Conservation (phyloP, 2,888 invertebrate genomes). For the Lordiphosa andalusiaca region DNA sequence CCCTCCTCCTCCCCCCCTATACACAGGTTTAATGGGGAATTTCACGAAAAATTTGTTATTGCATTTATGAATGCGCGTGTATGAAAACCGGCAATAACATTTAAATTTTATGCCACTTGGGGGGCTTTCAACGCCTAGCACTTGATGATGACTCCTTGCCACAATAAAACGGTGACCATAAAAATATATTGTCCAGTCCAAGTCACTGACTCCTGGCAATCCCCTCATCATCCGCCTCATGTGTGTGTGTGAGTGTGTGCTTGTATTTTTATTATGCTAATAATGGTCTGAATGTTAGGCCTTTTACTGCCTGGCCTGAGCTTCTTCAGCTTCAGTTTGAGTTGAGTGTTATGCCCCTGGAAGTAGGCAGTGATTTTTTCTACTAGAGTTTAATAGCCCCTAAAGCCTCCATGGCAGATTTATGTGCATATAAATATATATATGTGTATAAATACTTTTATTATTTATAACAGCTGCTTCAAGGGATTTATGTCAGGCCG, state of each 20-base stretch:
- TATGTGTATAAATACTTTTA: conserved; percentile 40
- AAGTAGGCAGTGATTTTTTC: conserved; percentile 74
- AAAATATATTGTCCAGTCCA: conserved; percentile 70
- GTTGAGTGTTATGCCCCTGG: conserved; percentile 48
- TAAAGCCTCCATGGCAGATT: conserved; percentile 63
- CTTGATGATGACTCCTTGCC: conserved; percentile 45
- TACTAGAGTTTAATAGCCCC: conserved; percentile 67
- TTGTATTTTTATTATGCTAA: conserved; percentile 79
- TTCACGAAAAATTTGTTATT: conserved; percentile 51
- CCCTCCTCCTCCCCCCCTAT: conserved; percentile 18
- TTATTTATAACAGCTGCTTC: conserved; percentile 68
- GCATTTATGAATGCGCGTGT: conserved; percentile 57
- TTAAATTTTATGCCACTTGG: conserved; percentile 62
- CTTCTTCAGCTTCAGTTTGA: background rate
- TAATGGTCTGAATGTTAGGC: conserved; percentile 69
- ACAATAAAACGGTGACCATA: conserved; percentile 69
- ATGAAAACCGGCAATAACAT: conserved; percentile 53
- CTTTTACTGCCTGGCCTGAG: conserved; percentile 33
- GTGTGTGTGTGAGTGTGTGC: conserved; percentile 34
- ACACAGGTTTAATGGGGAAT: background rate
- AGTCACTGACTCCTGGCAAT: conserved; percentile 27
- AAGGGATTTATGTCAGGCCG: conserved; percentile 41
- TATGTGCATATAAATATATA: conserved; percentile 68
- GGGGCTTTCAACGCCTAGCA: conserved; percentile 55
- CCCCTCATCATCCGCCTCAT: conserved; percentile 7